Conservation (phyloP, 2,797 vertebrate species). For the Notoglanidium macrostoma region DNA sequence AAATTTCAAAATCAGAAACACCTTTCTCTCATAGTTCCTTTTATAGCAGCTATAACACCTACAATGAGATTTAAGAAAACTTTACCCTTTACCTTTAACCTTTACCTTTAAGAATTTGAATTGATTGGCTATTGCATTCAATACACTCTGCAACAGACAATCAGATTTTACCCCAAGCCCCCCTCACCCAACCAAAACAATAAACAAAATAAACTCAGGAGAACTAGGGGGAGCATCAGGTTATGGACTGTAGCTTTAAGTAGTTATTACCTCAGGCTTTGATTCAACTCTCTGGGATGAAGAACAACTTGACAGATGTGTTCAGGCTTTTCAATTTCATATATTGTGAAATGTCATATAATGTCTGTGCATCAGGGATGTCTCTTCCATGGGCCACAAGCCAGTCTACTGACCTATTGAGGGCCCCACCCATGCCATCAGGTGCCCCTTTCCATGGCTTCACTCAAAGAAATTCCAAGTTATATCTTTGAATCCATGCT, state of each 20-base stretch:
- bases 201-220: too few relatives aligned
- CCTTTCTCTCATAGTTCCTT: conserved; percentile 53
- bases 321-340: background rate
- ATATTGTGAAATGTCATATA: too few relatives aligned
- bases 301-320: background rate
- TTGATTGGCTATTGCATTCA: too few relatives aligned
- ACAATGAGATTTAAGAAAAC: background rate
- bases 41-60: conserved; percentile 22
- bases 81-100: too few relatives aligned
- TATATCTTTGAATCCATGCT: conserved; percentile 13
- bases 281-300: background rate
- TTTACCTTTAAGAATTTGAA: too few relatives aligned
- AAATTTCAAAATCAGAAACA: too few relatives aligned
- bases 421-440: conserved; percentile 18
- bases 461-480: conserved; percentile 22
- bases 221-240: too few relatives aligned
- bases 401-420: conserved; percentile 32
- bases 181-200: too few relatives aligned
- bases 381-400: conserved; percentile 15
- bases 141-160: too few relatives aligned
- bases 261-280: background rate
- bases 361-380: conserved; percentile 28
- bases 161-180: too few relatives aligned
- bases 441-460: conserved; percentile 31
- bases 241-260: background rate